Base-by-base conservation (phyloP, 2,113 vertebrate species). In the Pterocles burchelli region DNA sequence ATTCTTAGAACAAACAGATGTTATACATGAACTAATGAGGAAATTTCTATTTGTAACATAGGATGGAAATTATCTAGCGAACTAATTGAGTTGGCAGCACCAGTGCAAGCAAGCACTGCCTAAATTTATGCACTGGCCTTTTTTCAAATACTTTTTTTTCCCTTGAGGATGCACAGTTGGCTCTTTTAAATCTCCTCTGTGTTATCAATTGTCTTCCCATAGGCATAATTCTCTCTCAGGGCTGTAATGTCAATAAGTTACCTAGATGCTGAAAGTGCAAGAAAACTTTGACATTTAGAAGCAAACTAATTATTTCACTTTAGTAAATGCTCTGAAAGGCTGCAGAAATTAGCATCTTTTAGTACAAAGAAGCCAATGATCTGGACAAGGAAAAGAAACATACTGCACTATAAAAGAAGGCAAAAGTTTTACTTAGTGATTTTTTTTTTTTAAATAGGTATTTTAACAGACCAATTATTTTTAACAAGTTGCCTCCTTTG, bases 221-320 rank as follows among this genome's bases (percentile, higher is more conserved):
- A 89, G 82, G 82, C 78, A 89, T 80, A 83, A 67, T 76, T 77
- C 46, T 71, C 36, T 85, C 46, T 46, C 54, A 74, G 75, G 91
- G 51, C 61, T 93, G 43, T 92, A 94, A 90, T 74, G 75, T 79
- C 91, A 93, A 38, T 73, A 96, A 80, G 88, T 73, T 46, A 80
- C 33, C 38, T 80, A 80, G 67, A 80, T 93, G 91, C 90, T 91
- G 74, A 80, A 95, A 94, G 34, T 77, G 79, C 82, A 94, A 90
- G 92, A 90, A 91, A 96, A 90, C 68, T 76, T 58, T 59, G 93
- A 96, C 90, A 95, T 96, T 95, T 88, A 91, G 38, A 96, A 86
- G 78, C 72, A 45, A 93, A 83, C 24, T 77, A 88, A 93, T 96
- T 88, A 93, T 82, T 71, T 88, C 58, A 43, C 63, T 77, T 94